phyloP scores from a whole-genome alignment of 2,113 vertebrate genomes.

The Heterotis niloticus region DNA sequence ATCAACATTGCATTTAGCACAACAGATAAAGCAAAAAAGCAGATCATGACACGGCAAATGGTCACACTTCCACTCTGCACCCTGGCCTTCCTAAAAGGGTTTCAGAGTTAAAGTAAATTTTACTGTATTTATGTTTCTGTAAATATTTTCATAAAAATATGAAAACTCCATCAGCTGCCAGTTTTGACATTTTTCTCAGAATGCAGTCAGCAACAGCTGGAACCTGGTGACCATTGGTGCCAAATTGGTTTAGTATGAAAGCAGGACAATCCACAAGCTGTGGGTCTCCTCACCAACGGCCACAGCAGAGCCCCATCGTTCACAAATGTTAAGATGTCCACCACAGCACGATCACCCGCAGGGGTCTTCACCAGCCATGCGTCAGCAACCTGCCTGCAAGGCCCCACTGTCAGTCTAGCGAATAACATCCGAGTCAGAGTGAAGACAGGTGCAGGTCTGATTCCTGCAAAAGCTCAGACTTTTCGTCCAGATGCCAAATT shows the following conservation, averaged over 20 bases:
- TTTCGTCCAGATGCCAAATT: constrained; percentile 1
- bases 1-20: constrained; percentile 31
- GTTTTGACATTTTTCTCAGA: constrained; percentile 63
- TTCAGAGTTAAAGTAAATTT: constrained; percentile 51
- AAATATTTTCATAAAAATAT: constrained; percentile 51
- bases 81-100: constrained; percentile 47
- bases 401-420: constrained; percentile 20
- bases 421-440: constrained; percentile 17
- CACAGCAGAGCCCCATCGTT: constrained; percentile 52
- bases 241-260: constrained; percentile 59
- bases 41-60: constrained; percentile 9
- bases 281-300: constrained; percentile 50
- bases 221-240: constrained; percentile 53
- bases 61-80: constrained; percentile 20
- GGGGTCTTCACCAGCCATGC: neutral
- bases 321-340: constrained; percentile 47
- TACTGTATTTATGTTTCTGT: constrained; percentile 53
- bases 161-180: constrained; percentile 39
- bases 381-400: constrained; percentile 19
- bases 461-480: neutral
- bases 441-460: constrained; percentile 17
- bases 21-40: constrained; percentile 37
- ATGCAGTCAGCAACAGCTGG: constrained; percentile 61
- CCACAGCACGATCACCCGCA: constrained; percentile 36
- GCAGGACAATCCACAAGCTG: constrained; percentile 56